phyloP scores from a whole-genome alignment of 2,888 invertebrate species.

The Apamea monoglypha region DNA sequence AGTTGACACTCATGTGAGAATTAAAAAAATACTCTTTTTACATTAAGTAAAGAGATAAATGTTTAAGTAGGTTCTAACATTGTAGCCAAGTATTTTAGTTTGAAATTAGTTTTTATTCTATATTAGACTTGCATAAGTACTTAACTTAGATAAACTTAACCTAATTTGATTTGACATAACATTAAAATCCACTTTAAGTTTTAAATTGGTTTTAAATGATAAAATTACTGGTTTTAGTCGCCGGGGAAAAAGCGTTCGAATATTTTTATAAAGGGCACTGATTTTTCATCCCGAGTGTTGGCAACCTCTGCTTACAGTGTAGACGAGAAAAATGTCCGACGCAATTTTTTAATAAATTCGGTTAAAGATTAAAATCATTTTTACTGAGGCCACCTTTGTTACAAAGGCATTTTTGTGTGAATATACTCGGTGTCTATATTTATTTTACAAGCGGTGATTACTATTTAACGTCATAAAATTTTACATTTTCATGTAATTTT shows the following conservation, averaged over 20 bases:
- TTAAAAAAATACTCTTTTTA: not conserved
- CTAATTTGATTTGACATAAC: constrained; percentile 46
- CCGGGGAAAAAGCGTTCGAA: constrained; percentile 11
- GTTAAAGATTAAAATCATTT: constrained; percentile 70
- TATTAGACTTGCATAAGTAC: not conserved
- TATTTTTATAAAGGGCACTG: constrained; percentile 64
- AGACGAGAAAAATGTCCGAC: constrained; percentile 70
- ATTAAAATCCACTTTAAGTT: constrained; percentile 51
- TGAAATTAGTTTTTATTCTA: constrained; percentile 48
- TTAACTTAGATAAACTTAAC: constrained; percentile 5
- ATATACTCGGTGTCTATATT: constrained; percentile 14
- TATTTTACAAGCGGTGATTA: constrained; percentile 30
- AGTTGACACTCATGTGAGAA: not conserved
- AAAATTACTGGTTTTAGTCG: constrained; percentile 31
- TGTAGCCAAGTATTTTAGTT: constrained; percentile 6
- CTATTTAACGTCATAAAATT: constrained; percentile 14
- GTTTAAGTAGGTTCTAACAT: constrained; percentile 1
- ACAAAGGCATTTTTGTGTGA: constrained; percentile 57
- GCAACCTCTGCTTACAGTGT: constrained; percentile 73
- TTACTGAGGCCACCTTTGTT: constrained; percentile 63
- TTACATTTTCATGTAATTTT: constrained; percentile 4
- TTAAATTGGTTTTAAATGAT: constrained; percentile 34
- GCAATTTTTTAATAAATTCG: constrained; percentile 76
- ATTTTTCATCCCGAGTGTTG: constrained; percentile 75
- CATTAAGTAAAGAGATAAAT: not conserved